Evolutionary conservation across 2,113 vertebrate species (phyloP), one percentile per base, ranked within the genome.

Genomic region (Felis chaus): DNA sequence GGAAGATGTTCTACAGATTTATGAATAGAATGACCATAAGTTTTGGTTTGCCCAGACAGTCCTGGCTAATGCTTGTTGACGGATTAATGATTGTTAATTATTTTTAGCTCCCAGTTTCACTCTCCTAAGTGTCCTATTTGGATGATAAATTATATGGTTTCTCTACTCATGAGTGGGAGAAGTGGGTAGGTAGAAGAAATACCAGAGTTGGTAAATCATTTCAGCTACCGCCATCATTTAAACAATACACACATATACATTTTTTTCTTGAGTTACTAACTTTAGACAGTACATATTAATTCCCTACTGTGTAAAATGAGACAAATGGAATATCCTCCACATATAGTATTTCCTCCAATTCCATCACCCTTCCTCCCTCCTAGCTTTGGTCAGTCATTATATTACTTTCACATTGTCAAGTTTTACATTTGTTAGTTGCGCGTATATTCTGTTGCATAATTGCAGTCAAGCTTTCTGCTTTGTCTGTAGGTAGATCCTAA

Each of bases 1-100:
- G 48, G 61, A 94, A 76, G 89, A 80, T 63, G 53, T 73, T 96
- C 73, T 87, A 87, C 3, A 96, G 14, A 95, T 92, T 79, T 78
- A 78, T 81, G 78, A 94, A 74, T 48, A 71, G 36, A 95, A 74
- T 91, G 84, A 89, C 41, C 41, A 25, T 31, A 36, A 19, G 18
- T 86, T 97, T 91, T 57, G 21, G 61, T 80, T 92, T 95, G 14
- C 76, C 55, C 23, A 29, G 88, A 66, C 4, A 78, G 55, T 57
- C 31, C 48, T 94, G 41, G 55, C 82, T 87, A 76, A 93, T 55
- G 39, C 36, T 89, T 86, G 73, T 33, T 80, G 82, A 94, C 69
- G 11, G 31, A 84, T 83, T 74, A 92, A 84, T 61, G 80, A 73
- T 73, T 85, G 78, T 76, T 91, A 65, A 68, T 96, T 96, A 73